These are phyloP conservation scores for Sternarchorhynchus goeldii DNA, from an alignment of 2,797 vertebrate species.

Conservation along the genomic window DNA sequence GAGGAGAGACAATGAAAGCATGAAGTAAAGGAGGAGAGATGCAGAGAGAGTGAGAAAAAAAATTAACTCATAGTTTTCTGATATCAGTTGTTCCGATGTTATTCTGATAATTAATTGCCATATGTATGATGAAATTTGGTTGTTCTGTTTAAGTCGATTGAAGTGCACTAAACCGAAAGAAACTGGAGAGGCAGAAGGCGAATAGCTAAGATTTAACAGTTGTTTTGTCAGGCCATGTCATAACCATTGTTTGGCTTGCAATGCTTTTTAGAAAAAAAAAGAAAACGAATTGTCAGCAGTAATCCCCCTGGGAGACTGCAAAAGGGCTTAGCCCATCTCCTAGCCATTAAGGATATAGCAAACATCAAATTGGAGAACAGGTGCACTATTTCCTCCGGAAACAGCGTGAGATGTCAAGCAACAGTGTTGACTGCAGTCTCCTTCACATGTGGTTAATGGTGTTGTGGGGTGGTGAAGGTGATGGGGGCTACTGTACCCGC, in stretches of 20 bases:
- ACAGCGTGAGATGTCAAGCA: constrained; percentile 8
- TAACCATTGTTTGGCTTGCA: constrained; percentile 9
- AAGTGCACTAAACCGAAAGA: neutral
- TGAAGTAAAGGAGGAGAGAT: neutral
- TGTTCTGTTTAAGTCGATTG: neutral
- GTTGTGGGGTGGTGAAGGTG: constrained; percentile 4
- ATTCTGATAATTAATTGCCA: neutral
- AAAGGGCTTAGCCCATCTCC: constrained; percentile 2
- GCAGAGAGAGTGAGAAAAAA: neutral
- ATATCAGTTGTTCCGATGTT: neutral
- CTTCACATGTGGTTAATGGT: constrained; percentile 3
- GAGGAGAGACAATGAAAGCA: too few species aligned
- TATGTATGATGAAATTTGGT: too few species aligned
- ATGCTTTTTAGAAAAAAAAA: neutral
- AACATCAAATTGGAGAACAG: neutral
- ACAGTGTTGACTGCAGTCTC: constrained; percentile 4
- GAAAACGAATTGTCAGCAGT: constrained; percentile 6
- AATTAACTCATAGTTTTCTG: neutral
- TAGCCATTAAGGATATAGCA: constrained; percentile 11
- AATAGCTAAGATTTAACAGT: neutral
- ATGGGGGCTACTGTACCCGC: constrained; percentile 15
- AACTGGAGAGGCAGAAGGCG: neutral
- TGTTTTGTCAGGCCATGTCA: constrained; percentile 3
- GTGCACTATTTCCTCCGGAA: neutral
- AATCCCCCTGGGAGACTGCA: constrained; percentile 9